Base-by-base conservation (phyloP, 2,113 vertebrate genomes). In the Ammospiza caudacuta region DNA sequence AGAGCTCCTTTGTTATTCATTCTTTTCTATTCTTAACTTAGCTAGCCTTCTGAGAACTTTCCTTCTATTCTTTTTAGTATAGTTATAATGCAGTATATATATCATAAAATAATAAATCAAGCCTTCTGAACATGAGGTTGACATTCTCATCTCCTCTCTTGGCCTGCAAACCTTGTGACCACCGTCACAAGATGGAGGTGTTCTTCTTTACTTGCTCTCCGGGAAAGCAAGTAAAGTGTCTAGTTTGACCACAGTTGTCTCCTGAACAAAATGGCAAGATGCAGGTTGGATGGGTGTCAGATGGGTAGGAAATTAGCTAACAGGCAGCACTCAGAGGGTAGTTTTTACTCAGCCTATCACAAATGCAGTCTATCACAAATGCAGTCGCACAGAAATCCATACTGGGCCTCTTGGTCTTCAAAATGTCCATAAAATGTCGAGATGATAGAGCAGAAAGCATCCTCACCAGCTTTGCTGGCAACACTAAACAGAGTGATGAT, bases 181-280 rank as follows among this genome's bases (percentile, higher is more conserved):
- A 41, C 41, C 12, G 6, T 41, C 41, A 43, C 41, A 43, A 43
- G 41, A 43, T 43, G 41, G 15, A 43, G 15, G 41, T 43, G 41
- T 43, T 43, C 41, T 43, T 43, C 15, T 31, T 51, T 51, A 22
- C 9, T 25, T 37, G 11, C 22, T 31, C 27, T 35, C 68, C 44
- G 37, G 31, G 7, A 44, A 27, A 86, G 25, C 7, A 41, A 41
- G 39, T 41, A 41, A 41, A 41, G 39, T 41, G 39, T 41, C 39
- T 41, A 12, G 11, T 68, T 67, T 33, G 27, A 15, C 33, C 14
- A 12, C 14, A 44, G 37, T 33, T 6, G 15, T 39, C 27, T 62
- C 12, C 24, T 51, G 33, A 59, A 33, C 0, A 0, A 52, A 59
- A 37, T 15, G 17, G 11, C 11, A 59, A 39, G 14, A 12, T 46